Evolutionary conservation across 2,888 invertebrate genomes (phyloP), one percentile per base, ranked within the genome.

Genomic region (Noctua janthina): DNA sequence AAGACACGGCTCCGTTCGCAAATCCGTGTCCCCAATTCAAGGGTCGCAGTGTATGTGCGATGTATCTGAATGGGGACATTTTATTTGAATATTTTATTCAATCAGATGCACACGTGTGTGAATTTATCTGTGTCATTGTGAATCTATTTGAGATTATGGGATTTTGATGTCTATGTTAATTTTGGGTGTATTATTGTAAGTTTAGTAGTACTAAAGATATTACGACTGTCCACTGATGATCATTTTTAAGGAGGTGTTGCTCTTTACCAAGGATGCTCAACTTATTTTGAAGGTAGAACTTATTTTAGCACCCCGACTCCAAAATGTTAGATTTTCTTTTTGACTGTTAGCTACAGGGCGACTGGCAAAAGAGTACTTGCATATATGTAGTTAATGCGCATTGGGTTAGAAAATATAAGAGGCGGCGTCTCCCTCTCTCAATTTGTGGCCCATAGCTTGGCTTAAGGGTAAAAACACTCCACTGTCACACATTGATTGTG

Each of bases 71-170:
- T 82, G 78, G 71, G 78, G 78, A 81, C 87, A 82, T 85, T 88
- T 84, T 88, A 88, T 88, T 88, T 85, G 87, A 88, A 88, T 87
- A 83, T 85, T 88, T 85, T 83, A 88, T 88, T 88, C 83, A 87
- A 88, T 88, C 85, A 85, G 49, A 87, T 81, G 83, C 77, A 81
- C 76, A 81, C 69, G 69, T 64, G 62, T 74, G 78, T 10, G 74
- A 81, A 81, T 79, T 73, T 87, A 82, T 84, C 39, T 73, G 59
- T 73, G 69, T 67, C 73, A 79, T 62, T 76, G n/a, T 62, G 75
- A 78, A 76, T 78, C 39, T 46, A 43, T 74, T 76, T 39, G 13
- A 43, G 17, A 66, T 70, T 75, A 54, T 68, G 51, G 64, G 35
- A 8, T 78, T 71, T 8, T 43, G 51, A 72, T 71, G n/a, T 66